Evolutionary conservation across 2,797 vertebrate genomes (phyloP), one percentile per base, ranked within the genome.

Genomic region (Argyrosomus regius): DNA sequence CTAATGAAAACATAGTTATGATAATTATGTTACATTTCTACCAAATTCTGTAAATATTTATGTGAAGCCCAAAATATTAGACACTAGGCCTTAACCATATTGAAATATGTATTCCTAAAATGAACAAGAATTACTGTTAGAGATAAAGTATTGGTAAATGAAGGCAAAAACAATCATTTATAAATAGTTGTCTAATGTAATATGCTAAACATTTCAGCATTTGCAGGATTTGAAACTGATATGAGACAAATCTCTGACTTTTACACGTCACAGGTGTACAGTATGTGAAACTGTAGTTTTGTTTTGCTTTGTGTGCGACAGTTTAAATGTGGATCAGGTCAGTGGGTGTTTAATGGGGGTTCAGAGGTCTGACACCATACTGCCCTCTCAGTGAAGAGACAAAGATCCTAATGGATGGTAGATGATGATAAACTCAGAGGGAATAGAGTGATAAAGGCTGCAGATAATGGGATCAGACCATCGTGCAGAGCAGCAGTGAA

Each of bases 391-490:
- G 59, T 76, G 64, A 79, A 60, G 63, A 76, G 76, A 75, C 60
- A 26, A 60, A 24, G 65, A 59, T 41, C 48, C 59, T 59, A 46
- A 48, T 59, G 65, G 74, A 16, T 72, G 71, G 64, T 56, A 57
- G 46, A 77, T 72, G 67, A 71, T 73, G 63, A 72, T 57, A 49
- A 53, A 43, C 62, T 75, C 46, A 63, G 70, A 28, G 7, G 53
- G 57, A 71, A 64, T 54, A 28, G 61, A 54, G 56, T 41, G 64
- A 74, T 66, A 72, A 84, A 75, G 17, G 81, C 50, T 75, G 54
- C 52, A 72, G 73, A 77, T 77, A 72, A 80, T 68, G 64, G 61
- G 84, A 71, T 86, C 76, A 78, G 65, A 81, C 54, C 26, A 69
- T 52, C 20, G 11, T 80, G 62, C 75, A 62, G 58, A 64, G 71